These are phyloP conservation scores for Ciconia nigra DNA, from an alignment of 2,797 vertebrate species.

Conservation along the genomic window DNA sequence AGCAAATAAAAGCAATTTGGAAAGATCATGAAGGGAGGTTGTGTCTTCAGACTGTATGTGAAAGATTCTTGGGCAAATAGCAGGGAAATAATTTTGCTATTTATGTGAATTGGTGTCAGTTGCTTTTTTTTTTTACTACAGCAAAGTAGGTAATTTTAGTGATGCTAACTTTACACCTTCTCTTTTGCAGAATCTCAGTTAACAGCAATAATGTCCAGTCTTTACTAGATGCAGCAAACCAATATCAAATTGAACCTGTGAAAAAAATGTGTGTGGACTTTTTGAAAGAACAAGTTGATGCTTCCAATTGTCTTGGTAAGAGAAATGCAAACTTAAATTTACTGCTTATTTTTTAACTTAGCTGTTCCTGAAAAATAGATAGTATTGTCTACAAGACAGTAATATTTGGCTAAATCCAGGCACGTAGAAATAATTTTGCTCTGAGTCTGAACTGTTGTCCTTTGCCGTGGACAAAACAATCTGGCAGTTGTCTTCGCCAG, in stretches of 20 bases:
- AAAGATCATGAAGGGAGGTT: neutral
- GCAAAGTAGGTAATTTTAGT: neutral
- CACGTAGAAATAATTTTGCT: neutral
- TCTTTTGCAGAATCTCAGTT: constrained; percentile 89
- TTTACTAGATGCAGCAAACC: constrained; percentile 94
- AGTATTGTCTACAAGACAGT: neutral
- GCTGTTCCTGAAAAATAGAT: neutral
- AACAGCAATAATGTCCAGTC: constrained; percentile 98
- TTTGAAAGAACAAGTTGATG: constrained; percentile 96
- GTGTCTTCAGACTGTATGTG: neutral
- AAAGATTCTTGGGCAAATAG: neutral
- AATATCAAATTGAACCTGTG: constrained; percentile 97
- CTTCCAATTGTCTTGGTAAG: constrained; percentile 96
- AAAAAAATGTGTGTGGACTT: constrained; percentile 99
- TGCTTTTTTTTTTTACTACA: neutral
- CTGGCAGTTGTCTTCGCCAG: neutral
- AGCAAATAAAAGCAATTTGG: neutral
- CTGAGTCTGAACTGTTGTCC: neutral
- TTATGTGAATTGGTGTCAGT: neutral
- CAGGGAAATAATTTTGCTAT: neutral
- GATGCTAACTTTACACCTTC: constrained; percentile 15
- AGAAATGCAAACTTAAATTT: neutral
- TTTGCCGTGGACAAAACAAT: neutral
- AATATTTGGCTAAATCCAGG: neutral
- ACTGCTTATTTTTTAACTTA: neutral